phyloP scores from a whole-genome alignment of 2,888 invertebrate species.

The Smittia sp. region DNA sequence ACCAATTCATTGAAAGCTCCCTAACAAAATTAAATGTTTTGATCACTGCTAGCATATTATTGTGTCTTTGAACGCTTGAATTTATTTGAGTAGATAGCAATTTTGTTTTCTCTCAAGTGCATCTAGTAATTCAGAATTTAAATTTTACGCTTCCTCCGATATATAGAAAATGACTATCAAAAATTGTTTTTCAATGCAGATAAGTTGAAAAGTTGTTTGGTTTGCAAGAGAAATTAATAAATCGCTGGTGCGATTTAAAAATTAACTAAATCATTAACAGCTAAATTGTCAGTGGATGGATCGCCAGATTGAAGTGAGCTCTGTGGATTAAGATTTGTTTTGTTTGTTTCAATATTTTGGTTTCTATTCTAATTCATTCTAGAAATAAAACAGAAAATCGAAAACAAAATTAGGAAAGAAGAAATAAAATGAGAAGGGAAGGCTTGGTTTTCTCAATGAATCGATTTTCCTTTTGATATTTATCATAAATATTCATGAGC shows the following conservation, averaged over 20 bases:
- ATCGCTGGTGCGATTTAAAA: conserved; percentile 42
- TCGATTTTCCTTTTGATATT: too few species aligned
- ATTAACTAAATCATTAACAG: conserved; percentile 70
- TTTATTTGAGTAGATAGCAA: too few species aligned
- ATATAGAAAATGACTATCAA: background rate
- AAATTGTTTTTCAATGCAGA: conserved; percentile 28
- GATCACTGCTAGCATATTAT: too few species aligned
- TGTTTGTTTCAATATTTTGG: conserved; percentile 36
- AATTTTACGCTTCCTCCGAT: background rate
- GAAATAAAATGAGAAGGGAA: conserved; percentile 43
- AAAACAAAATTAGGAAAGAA: conserved; percentile 44
- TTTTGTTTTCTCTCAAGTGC: background rate
- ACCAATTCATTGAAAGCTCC: too few species aligned
- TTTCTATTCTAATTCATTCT: conserved; percentile 23
- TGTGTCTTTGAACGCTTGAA: too few species aligned
- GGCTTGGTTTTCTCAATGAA: background rate
- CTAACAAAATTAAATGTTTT: too few species aligned
- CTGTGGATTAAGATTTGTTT: conserved; percentile 54
- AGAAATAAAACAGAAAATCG: conserved; percentile 44
- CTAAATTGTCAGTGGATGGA: conserved; percentile 59
- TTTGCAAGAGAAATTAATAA: conserved; percentile 40
- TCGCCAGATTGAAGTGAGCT: conserved; percentile 65
- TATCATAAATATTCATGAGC: too few species aligned
- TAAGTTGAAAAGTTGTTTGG: conserved; percentile 23
- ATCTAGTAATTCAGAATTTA: background rate